Percentiles rank a stretch among this genome's conserved stretches.
These are phyloP conservation scores for Struthio camelus DNA, from an alignment of 2,113 vertebrate species.

Conservation along the genomic window DNA sequence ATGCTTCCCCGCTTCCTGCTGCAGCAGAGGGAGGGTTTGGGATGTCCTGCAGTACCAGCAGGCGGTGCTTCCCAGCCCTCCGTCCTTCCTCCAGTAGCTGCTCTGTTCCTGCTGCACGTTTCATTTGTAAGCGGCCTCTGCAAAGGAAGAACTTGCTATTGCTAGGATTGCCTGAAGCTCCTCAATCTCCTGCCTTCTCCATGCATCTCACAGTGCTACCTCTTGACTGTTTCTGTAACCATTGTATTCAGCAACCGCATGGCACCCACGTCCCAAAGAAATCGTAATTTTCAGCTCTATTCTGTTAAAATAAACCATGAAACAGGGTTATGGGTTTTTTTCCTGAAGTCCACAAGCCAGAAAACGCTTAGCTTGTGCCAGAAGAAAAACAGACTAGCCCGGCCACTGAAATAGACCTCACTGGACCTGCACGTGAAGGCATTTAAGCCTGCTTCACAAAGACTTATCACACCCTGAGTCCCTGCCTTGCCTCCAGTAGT, in stretches of 20 bases:
- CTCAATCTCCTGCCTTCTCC: no score
- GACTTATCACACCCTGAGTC: neutral
- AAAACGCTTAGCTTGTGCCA: neutral
- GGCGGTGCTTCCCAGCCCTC: neutral
- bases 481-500: neutral
- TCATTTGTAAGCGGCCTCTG: neutral
- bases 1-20: neutral
- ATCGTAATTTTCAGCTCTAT: neutral
- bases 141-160: rapidly evolving
- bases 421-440: neutral
- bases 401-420: neutral
- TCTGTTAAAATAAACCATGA: neutral
- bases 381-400: neutral
- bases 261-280: neutral
- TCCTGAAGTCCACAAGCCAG: neutral
- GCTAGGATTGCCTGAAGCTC: neutral
- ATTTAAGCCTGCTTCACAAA: neutral
- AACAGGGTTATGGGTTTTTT: neutral
- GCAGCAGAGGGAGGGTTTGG: neutral
- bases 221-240: neutral
- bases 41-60: neutral
- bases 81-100: neutral
- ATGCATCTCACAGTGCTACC: neutral
- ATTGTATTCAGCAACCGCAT: neutral
- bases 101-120: neutral